Evolutionary conservation across 2,888 invertebrate species (phyloP).

Genomic region (Pheosia tremula): DNA sequence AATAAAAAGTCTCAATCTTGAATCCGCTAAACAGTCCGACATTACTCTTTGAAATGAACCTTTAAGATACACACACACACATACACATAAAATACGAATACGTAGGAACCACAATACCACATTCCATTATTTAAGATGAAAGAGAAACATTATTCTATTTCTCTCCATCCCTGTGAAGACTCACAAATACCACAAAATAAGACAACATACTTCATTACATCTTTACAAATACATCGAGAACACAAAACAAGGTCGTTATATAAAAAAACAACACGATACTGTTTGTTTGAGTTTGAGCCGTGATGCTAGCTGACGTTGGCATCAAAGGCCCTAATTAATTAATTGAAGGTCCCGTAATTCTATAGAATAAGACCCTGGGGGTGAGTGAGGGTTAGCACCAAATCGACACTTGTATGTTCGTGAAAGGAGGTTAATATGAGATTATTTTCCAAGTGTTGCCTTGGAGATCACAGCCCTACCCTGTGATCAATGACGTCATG

Average conservation of each 20-base stretch:
- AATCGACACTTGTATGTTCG: conserved; percentile 38
- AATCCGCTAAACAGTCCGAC: background rate
- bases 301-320: conserved; percentile 37
- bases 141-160: background rate
- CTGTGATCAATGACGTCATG: conserved; percentile 1
- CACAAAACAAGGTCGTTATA: conserved; percentile 38
- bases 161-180: background rate
- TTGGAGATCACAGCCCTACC: conserved; percentile 14
- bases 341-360: conserved; percentile 57
- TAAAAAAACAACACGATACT: conserved; percentile 46
- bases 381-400: conserved; percentile 41
- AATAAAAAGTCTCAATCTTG: too few relatives aligned
- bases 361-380: conserved; percentile 51
- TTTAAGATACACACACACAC: background rate
- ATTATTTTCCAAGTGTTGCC: conserved; percentile 30
- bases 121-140: background rate
- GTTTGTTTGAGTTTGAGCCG: conserved; percentile 42
- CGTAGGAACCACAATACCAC: background rate
- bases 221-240: conserved; percentile 24
- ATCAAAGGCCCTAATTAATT: conserved; percentile 72
- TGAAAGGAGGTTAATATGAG: conserved; percentile 30
- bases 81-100: background rate
- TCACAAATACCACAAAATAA: conserved; percentile 10
- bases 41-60: background rate
- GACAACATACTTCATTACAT: conserved; percentile 25